These are phyloP conservation scores for Coronaproctus castanopsis DNA, from an alignment of 2,888 invertebrate genomes.

Conservation along the genomic window DNA sequence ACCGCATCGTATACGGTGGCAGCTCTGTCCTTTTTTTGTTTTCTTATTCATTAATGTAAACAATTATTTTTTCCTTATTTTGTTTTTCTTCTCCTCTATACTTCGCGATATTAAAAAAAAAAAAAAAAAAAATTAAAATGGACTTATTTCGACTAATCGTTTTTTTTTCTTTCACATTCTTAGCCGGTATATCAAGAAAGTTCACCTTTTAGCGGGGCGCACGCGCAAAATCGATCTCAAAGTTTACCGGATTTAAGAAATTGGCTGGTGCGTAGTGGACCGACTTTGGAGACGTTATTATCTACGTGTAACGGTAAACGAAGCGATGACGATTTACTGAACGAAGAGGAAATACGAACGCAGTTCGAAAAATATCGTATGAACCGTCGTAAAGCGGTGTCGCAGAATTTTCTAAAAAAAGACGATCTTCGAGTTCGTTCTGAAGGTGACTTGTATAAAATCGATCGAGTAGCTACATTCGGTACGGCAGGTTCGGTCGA, in stretches of 20 bases:
- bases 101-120: too few species aligned
- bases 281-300: neutral
- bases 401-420: slow-evolving; percentile 19
- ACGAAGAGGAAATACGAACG: slow-evolving; percentile 15
- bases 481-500: slow-evolving; percentile 29
- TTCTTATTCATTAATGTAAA: too few species aligned
- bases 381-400: slow-evolving; percentile 24
- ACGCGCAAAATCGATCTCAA: slow-evolving; percentile 34
- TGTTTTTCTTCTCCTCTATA: slow-evolving; percentile 10
- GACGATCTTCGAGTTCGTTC: slow-evolving; percentile 29
- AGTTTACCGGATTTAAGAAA: slow-evolving; percentile 54
- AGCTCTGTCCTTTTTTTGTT: too few species aligned
- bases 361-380: slow-evolving; percentile 16
- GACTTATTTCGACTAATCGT: too few species aligned
- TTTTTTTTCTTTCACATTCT: too few species aligned
- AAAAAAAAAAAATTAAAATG: too few species aligned
- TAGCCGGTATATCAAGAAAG: slow-evolving; percentile 50
- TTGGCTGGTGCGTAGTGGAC: slow-evolving; percentile 28
- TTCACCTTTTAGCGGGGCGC: too few species aligned
- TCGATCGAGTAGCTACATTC: slow-evolving; percentile 59
- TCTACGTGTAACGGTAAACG: slow-evolving; percentile 24
- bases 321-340: neutral
- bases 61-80: neutral
- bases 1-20: too few species aligned
- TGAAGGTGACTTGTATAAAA: slow-evolving; percentile 54